Evolutionary conservation across 2,888 invertebrate species (phyloP), one percentile per base, ranked within the genome.

Genomic region (Orthonychiurus folsomi): DNA sequence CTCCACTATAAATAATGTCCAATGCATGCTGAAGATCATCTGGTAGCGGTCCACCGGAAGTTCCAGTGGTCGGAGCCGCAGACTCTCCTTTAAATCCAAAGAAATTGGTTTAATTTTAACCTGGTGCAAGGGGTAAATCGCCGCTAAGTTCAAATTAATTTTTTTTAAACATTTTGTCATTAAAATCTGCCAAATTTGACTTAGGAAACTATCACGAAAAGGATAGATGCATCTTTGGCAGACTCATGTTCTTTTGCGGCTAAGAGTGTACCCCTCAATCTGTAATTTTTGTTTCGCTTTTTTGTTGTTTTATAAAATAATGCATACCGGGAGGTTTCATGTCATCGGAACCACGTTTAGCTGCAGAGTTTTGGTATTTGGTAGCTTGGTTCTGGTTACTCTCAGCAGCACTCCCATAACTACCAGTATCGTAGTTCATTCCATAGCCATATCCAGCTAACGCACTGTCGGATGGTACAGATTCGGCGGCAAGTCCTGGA

Each of bases 21-120:
- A 73, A 62, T 23, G 72, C 72, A 59, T 73, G 72, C 53, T 70
- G 71, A 50, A 69, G 59, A 53, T 69, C 69, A 56, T 69, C 69
- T 15, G 69, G 69, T 37, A 69, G 58, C 23, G 59, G 58, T 12
- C 61, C 61, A 1, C 62, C 60, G 1, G 20, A 37, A 2, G 63
- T n/a, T 2, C 50, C 50, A 27, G 55, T 54, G 15, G n/a, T 12
- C 23, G 60, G 54, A 23, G 66, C 48, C 59, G 12, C 48, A 12
- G 12, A 15, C 48, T 48, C 48, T n/a, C n/a, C n/a, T n/a, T n/a
- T n/a, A n/a, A n/a, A n/a, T n/a, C n/a, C n/a, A n/a, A n/a, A n/a
- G n/a, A n/a, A n/a, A n/a, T n/a, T n/a, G n/a, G n/a, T n/a, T n/a
- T n/a, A n/a, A n/a, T n/a, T n/a, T n/a, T n/a, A n/a, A n/a, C n/a